A percentile compares a stretch with the other conserved stretches of the same genome.
Evolutionary conservation across 2,888 invertebrate species (phyloP).

Genomic region (Neria commutata): DNA sequence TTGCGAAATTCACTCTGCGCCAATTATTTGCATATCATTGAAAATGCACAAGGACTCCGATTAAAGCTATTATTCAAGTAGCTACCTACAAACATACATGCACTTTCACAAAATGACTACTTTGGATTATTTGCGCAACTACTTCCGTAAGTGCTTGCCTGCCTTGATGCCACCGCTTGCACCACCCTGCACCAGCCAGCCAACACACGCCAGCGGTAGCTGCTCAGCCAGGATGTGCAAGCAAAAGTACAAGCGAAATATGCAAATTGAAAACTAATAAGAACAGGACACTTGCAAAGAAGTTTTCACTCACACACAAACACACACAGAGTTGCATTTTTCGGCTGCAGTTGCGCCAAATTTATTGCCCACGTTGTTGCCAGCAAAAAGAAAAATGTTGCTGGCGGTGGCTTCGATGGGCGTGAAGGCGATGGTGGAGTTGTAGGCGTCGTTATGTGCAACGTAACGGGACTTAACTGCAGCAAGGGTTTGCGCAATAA

Average conservation of each 20-base stretch:
- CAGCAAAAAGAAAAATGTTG: too few species aligned
- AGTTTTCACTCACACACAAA: not conserved
- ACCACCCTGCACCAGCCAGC: not conserved
- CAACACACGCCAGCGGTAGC: not conserved
- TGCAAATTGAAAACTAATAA: constrained; percentile 6
- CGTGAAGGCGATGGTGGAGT: too few species aligned
- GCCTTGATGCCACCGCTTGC: too few species aligned
- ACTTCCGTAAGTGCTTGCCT: too few species aligned
- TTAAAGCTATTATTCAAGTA: too few species aligned
- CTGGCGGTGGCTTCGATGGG: too few species aligned
- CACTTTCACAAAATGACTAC: not conserved
- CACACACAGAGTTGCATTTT: not conserved
- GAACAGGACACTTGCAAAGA: not conserved
- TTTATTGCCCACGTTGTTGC: not conserved
- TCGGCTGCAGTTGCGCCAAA: not conserved
- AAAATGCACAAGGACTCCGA: too few species aligned
- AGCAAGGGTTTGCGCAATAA: too few species aligned
- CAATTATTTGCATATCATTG: not conserved
- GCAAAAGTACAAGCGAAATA: not conserved
- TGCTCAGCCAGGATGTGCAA: not conserved
- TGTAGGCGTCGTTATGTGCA: too few species aligned
- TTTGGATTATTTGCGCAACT: not conserved
- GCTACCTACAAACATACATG: too few species aligned
- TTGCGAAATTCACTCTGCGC: not conserved
- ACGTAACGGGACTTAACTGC: too few species aligned